These are phyloP conservation scores for Chaetodon auriga DNA, from an alignment of 2,113 vertebrate genomes.

Conservation along the genomic window DNA sequence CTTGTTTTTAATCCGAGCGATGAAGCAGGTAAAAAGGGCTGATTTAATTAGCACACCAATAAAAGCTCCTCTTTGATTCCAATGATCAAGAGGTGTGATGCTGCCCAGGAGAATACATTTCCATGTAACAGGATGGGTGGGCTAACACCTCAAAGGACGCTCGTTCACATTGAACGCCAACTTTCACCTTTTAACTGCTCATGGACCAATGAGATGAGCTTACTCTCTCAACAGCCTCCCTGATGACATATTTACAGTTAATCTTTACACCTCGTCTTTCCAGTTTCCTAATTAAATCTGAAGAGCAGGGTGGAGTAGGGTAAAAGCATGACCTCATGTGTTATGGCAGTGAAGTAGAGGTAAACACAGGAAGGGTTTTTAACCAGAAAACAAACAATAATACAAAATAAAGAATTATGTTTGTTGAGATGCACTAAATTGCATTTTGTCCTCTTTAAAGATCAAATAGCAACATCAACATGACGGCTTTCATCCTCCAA, in stretches of 20 bases:
- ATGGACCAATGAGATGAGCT: slow-evolving; percentile 8
- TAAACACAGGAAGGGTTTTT: slow-evolving; percentile 12
- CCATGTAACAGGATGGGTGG: slow-evolving; percentile 15
- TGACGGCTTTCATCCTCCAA: too few relatives aligned
- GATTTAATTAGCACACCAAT: slow-evolving; percentile 1
- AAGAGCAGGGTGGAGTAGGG: slow-evolving; percentile 10
- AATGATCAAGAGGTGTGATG: slow-evolving; percentile 17
- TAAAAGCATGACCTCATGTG: slow-evolving; percentile 5
- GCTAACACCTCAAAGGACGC: background rate
- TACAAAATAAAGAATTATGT: background rate
- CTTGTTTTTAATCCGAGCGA: slow-evolving; percentile 7
- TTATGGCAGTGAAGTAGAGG: background rate
- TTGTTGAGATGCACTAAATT: rapidly evolving
- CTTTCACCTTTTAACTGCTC: slow-evolving; percentile 13
- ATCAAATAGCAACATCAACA: background rate
- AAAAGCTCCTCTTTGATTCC: slow-evolving; percentile 27
- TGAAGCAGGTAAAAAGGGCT: background rate
- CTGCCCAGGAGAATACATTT: slow-evolving; percentile 6
- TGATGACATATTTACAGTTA: slow-evolving; percentile 32
- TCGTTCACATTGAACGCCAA: background rate
- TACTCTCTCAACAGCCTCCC: slow-evolving; percentile 10
- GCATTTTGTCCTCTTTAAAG: background rate
- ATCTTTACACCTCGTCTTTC: slow-evolving; percentile 32
- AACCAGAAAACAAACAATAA: background rate
- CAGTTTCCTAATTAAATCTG: slow-evolving; percentile 39